Percentiles rank a stretch among this genome's conserved stretches.
These are phyloP conservation scores for Copsychus sechellarum DNA, from an alignment of 2,113 vertebrate genomes.

Conservation along the genomic window DNA sequence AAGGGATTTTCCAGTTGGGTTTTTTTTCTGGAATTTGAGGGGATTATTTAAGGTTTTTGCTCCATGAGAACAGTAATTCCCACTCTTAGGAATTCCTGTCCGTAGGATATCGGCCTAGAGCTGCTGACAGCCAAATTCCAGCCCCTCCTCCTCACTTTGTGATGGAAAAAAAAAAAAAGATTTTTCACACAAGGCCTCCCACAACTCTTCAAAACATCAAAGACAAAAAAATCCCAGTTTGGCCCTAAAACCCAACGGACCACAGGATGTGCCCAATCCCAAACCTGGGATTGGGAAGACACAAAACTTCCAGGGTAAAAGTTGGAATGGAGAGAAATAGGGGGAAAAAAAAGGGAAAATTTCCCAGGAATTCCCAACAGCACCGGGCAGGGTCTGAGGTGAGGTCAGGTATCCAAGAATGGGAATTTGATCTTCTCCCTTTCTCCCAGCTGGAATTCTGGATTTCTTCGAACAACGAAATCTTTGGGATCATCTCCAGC, in stretches of 20 bases:
- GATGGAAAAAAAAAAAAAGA: not conserved
- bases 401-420: fast-evolving
- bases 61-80: fast-evolving
- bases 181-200: not conserved
- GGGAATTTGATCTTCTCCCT: not conserved
- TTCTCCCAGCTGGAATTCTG: not conserved
- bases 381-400: fast-evolving
- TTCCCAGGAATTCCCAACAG: fast-evolving
- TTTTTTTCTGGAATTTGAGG: not conserved
- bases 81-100: fast-evolving
- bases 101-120: not conserved
- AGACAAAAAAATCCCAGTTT: fast-evolving
- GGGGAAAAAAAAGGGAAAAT: fast-evolving
- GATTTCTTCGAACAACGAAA: not conserved
- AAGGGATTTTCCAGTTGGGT: not conserved
- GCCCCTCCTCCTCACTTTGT: not conserved
- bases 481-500: fast-evolving
- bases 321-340: not conserved
- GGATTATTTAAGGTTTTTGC: fast-evolving
- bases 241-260: not conserved
- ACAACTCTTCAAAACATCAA: not conserved
- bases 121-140: not conserved
- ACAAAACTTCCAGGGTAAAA: fast-evolving
- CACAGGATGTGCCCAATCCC: not conserved
- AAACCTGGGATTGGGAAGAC: not conserved